Percentiles rank a stretch among this genome's conserved stretches.
phyloP scores from a whole-genome alignment of 2,888 invertebrate genomes.

The Drosophila borborema region DNA sequence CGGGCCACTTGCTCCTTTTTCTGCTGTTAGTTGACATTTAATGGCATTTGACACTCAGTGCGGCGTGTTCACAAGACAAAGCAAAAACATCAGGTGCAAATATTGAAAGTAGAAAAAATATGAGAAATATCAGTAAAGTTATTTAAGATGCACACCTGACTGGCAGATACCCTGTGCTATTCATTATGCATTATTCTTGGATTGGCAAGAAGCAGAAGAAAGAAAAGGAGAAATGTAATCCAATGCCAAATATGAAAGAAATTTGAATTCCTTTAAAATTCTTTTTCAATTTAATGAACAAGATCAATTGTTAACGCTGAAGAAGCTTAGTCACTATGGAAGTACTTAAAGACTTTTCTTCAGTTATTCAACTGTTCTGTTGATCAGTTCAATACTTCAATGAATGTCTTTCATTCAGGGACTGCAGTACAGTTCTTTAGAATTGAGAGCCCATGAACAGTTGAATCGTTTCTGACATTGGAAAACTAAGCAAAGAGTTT shows the following conservation, averaged over 20 bases:
- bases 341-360: neutral
- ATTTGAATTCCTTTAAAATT: neutral
- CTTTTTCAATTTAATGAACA: neutral
- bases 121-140: conserved; percentile 9
- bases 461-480: neutral
- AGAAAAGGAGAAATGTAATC: no score
- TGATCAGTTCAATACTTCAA: neutral
- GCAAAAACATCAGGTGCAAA: conserved; percentile 54
- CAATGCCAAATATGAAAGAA: no score
- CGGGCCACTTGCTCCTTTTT: conserved; percentile 43
- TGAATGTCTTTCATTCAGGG: neutral
- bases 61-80: conserved; percentile 55
- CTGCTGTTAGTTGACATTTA: conserved; percentile 71
- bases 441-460: neutral
- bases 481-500: neutral
- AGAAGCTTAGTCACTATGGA: neutral
- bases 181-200: neutral
- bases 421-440: no score
- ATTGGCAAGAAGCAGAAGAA: no score
- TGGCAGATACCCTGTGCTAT: conserved; percentile 2
- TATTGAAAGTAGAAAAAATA: conserved; percentile 27
- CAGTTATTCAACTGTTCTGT: neutral
- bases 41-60: conserved; percentile 73
- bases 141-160: neutral
- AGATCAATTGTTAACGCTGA: neutral